These are phyloP conservation scores for Microtus oregoni DNA, from an alignment of 2,113 vertebrate species.

Conservation along the genomic window DNA sequence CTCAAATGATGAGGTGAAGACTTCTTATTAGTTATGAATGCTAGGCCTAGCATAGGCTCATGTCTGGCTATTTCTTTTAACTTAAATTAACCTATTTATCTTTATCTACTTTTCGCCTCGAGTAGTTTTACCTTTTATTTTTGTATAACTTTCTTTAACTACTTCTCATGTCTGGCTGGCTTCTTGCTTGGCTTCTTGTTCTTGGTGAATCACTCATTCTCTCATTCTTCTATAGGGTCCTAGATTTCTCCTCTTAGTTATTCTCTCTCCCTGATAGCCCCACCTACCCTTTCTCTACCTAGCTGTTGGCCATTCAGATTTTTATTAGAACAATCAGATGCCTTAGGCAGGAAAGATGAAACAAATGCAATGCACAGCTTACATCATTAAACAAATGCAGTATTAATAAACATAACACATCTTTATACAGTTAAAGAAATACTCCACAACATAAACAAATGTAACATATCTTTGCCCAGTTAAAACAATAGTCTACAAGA, in stretches of 20 bases:
- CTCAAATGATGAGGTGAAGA: not conserved
- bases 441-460: not conserved
- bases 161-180: not conserved
- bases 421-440: not conserved
- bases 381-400: not conserved
- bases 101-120: not conserved
- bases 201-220: not conserved
- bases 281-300: not conserved
- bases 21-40: not conserved
- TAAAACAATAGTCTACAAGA: not conserved
- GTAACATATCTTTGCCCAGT: not conserved
- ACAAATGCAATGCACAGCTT: not conserved
- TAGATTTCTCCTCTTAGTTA: not conserved
- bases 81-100: not conserved
- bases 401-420: not conserved
- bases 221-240: not conserved
- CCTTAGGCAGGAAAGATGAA: not conserved
- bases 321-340: not conserved
- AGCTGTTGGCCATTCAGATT: not conserved
- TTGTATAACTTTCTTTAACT: not conserved
- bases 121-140: not conserved
- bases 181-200: not conserved
- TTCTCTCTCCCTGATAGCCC: not conserved
- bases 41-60: not conserved
- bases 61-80: not conserved